phyloP scores from a whole-genome alignment of 2,113 vertebrate genomes.

The Bettongia penicillata region DNA sequence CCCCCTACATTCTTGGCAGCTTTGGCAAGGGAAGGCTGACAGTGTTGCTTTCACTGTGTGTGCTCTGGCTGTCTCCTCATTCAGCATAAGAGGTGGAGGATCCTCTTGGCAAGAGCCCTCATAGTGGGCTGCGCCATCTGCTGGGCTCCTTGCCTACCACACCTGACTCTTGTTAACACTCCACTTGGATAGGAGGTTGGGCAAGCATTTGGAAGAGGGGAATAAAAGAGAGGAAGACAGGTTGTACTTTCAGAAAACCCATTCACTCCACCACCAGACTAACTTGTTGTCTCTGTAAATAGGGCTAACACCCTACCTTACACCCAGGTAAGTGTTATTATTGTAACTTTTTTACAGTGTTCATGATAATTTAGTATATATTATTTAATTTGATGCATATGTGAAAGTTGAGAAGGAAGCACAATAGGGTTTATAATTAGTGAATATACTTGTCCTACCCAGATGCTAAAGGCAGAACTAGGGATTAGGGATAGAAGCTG shows the following conservation, averaged over 20 bases:
- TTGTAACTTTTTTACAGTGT: neutral
- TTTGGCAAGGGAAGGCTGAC: constrained; percentile 39
- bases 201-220: neutral
- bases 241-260: neutral
- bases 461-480: neutral
- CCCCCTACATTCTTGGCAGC: constrained; percentile 64
- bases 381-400: neutral
- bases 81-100: constrained; percentile 74
- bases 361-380: neutral
- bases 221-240: neutral
- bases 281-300: neutral
- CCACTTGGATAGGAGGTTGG: neutral
- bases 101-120: constrained; percentile 61
- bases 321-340: neutral
- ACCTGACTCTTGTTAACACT: neutral
- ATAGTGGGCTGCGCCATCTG: constrained; percentile 43
- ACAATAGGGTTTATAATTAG: neutral
- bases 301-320: neutral
- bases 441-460: neutral
- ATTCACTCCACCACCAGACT: neutral
- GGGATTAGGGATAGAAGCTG: neutral
- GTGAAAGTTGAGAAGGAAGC: neutral
- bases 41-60: neutral
- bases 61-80: constrained; percentile 63
- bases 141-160: constrained; percentile 41